Evolutionary conservation across 2,888 invertebrate species (phyloP), one percentile per base, ranked within the genome.

Genomic region (Brenthis ino): DNA sequence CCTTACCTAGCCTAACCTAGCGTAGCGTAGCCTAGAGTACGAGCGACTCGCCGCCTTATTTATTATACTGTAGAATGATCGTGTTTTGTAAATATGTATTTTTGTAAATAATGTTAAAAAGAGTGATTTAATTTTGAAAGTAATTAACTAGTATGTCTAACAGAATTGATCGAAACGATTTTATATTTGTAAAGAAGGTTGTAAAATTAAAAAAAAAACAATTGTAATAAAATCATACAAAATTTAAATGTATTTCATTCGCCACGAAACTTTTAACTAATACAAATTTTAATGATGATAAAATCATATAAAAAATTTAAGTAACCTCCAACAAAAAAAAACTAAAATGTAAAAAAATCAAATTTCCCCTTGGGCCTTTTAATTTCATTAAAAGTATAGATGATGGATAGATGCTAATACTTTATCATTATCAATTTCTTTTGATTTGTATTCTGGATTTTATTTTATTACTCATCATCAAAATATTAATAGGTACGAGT

Each of bases 81-180:
- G 77, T 74, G 72, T 72, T 76, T 74, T 89, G 89, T 90, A 90
- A 85, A 89, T 89, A 90, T 85, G 85, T 89, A 88, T 84, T 80
- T 85, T 85, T 89, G 89, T 89, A 89, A 89, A 90, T 90, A 90
- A 82, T 83, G 85, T 85, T 84, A 82, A 78, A 79, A 81, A 80
- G 82, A 81, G 82, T 85, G 79, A 74, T 69, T 64, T 71, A 72
- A 72, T 72, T 43, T 72, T 71, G 65, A 63, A 67, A 65, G 68
- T 66, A 71, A 72, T 76, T 81, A 76, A 80, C 80, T 81, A 83
- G 82, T 81, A 82, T 79, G 82, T 79, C 80, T 77, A 77, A 76
- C 76, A 79, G 79, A 77, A 77, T 80, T 76, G 78, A 77, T 77
- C 79, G 77, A 81, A 78, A 80, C 78, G 83, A 80, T 77, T 75